A percentile compares a stretch with the other conserved stretches of the same genome.
phyloP scores from a whole-genome alignment of 2,113 vertebrate genomes.

The Oreochromis aureus region DNA sequence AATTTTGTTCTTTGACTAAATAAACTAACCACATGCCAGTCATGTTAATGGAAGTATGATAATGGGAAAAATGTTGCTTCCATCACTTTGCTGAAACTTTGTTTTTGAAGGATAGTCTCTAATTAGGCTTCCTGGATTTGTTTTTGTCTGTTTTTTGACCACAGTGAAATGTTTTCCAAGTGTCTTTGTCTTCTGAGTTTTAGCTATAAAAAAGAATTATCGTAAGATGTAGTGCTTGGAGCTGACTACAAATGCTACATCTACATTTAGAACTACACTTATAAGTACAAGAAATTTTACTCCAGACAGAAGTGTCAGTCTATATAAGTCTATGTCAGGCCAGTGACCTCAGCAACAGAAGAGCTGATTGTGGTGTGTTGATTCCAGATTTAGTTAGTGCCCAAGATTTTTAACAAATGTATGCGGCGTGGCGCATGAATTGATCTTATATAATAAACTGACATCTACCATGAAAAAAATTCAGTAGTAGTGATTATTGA shows the following conservation, averaged over 20 bases:
- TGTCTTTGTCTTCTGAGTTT: not conserved
- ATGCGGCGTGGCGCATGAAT: rapidly evolving
- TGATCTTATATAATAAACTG: not conserved
- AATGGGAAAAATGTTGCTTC: not conserved
- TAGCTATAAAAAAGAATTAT: not conserved
- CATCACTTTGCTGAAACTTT: not conserved
- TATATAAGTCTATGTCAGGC: not conserved
- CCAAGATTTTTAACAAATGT: not conserved
- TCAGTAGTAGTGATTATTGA: not conserved
- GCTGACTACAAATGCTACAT: no score
- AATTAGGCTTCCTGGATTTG: not conserved
- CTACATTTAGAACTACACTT: no score
- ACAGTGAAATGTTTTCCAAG: not conserved
- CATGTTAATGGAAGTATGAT: not conserved
- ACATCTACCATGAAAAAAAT: not conserved
- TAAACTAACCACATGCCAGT: not conserved
- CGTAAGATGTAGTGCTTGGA: not conserved
- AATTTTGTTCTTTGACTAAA: not conserved
- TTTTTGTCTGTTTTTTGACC: not conserved
- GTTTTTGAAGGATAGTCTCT: not conserved
- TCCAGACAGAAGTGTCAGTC: not conserved
- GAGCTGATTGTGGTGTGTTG: not conserved
- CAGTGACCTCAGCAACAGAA: not conserved
- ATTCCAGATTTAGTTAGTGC: not conserved
- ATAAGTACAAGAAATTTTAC: rapidly evolving